phyloP scores from a whole-genome alignment of 1,140 invertebrate species.

The Hypothenemus hampei region DNA sequence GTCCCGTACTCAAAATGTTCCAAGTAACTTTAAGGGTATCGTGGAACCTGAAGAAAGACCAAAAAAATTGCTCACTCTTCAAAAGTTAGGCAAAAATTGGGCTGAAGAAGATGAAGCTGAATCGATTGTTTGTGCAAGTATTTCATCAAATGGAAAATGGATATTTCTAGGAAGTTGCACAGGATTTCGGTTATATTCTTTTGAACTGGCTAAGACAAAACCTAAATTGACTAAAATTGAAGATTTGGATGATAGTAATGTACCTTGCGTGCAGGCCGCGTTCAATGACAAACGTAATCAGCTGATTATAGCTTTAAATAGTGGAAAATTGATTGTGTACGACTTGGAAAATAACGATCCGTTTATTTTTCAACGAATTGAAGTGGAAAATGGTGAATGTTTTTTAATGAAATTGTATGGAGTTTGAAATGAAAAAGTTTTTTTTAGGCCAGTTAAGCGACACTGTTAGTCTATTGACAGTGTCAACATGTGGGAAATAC shows the following conservation, averaged over 20 bases:
- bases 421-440: constrained; percentile 9
- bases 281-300: constrained; percentile 36
- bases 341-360: constrained; percentile 29
- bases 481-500: constrained; percentile 57
- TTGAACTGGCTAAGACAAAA: constrained; percentile 38
- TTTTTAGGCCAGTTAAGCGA: constrained; percentile 50
- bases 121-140: constrained; percentile 58
- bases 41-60: constrained; percentile 49
- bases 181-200: constrained; percentile 61
- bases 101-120: constrained; percentile 54
- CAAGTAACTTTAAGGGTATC: constrained; percentile 30
- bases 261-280: constrained; percentile 39
- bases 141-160: constrained; percentile 63
- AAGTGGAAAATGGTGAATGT: constrained; percentile 7
- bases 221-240: constrained; percentile 47
- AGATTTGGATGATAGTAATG: constrained; percentile 41
- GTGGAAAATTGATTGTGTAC: constrained; percentile 34
- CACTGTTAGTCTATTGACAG: constrained; percentile 48
- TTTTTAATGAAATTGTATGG: not conserved
- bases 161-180: constrained; percentile 69
- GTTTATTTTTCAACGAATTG: constrained; percentile 30
- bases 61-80: constrained; percentile 59
- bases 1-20: constrained; percentile 17
- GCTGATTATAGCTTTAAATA: constrained; percentile 32
- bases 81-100: constrained; percentile 34